Evolutionary conservation across 2,113 vertebrate genomes (phyloP).

Genomic region (Amphilophus citrinellus): DNA sequence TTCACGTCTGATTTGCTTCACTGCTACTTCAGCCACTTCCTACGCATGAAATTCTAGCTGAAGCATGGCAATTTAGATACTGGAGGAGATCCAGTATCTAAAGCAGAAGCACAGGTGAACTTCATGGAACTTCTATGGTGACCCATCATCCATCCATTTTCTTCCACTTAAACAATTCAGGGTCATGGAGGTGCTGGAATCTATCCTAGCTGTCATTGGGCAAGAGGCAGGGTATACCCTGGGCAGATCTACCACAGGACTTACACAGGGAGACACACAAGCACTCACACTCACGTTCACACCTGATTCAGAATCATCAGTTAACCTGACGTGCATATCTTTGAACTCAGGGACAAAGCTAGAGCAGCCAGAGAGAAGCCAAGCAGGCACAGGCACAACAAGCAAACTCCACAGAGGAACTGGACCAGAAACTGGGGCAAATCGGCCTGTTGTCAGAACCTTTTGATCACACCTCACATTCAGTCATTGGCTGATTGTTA

Average conservation of each 20-base stretch:
- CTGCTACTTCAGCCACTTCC: too few species aligned
- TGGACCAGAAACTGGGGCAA: not conserved
- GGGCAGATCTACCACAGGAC: not conserved
- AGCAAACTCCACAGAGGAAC: not conserved
- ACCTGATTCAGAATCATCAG: not conserved
- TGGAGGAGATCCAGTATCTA: too few species aligned
- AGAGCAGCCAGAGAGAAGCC: not conserved
- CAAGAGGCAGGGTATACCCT: not conserved
- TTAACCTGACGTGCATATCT: not conserved
- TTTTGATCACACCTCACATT: not conserved
- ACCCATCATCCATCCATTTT: too few species aligned
- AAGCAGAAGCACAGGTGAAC: too few species aligned
- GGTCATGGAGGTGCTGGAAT: too few species aligned
- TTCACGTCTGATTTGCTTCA: too few species aligned
- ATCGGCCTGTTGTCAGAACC: not conserved
- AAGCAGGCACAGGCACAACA: not conserved
- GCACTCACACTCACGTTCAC: not conserved
- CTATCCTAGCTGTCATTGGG: accelerated
- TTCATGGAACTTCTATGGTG: too few species aligned
- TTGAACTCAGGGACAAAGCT: not conserved
- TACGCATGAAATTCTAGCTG: too few species aligned
- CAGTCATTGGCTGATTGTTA: not conserved
- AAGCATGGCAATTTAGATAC: too few species aligned
- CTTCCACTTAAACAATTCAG: too few species aligned
- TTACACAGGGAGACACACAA: not conserved